Conservation (phyloP, 1,140 invertebrate genomes). For the Psilanteris sp. region DNA sequence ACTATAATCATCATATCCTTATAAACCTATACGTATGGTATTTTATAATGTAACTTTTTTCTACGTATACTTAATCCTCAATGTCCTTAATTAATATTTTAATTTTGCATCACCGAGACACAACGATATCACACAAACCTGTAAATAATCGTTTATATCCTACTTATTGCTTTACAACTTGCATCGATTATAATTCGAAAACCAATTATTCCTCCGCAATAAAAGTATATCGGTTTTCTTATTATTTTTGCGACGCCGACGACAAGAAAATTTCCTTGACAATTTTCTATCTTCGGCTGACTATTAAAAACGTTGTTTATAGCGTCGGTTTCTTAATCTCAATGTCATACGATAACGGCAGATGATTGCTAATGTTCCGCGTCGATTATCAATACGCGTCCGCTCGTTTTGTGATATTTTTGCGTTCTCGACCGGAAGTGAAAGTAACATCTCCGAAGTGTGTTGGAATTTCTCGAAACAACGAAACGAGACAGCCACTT, state of each 20-base stretch:
- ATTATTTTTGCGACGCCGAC: not conserved
- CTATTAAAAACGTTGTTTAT: conserved; percentile 31
- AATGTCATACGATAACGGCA: conserved; percentile 28
- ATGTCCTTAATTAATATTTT: too few species aligned
- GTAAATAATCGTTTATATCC: too few species aligned
- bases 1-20: too few species aligned
- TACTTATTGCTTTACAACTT: too few species aligned
- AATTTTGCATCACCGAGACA: too few species aligned
- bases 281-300: not conserved
- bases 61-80: too few species aligned
- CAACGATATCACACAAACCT: too few species aligned
- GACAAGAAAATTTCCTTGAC: conserved; percentile 6
- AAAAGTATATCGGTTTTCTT: too few species aligned
- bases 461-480: conserved; percentile 12
- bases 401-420: conserved; percentile 25
- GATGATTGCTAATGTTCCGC: conserved; percentile 31
- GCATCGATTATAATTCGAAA: too few species aligned
- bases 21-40: too few species aligned
- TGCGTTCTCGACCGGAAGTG: conserved; percentile 52
- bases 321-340: conserved; percentile 38
- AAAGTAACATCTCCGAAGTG: conserved; percentile 44
- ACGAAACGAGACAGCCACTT: conserved; percentile 23
- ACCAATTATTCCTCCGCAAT: too few species aligned
- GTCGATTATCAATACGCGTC: conserved; percentile 41
- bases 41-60: too few species aligned